Evolutionary conservation across 2,888 invertebrate genomes (phyloP), one percentile per base, ranked within the genome.

Genomic region (Venusia cambrica): DNA sequence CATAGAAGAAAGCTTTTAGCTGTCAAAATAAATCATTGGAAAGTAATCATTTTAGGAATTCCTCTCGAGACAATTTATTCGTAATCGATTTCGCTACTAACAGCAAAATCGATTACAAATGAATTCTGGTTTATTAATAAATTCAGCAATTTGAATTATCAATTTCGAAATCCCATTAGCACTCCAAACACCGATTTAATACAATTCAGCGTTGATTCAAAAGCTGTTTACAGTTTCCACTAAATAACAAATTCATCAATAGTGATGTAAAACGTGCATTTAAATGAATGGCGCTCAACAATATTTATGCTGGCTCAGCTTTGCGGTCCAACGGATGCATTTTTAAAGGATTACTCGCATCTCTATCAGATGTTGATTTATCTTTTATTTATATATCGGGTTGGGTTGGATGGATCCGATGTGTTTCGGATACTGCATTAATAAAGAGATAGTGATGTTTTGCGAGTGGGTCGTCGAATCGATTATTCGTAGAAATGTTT

Each of bases 221-320:
- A 11, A 16, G 12, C 10, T 13, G 15, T 29, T n/a, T n/a, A n/a
- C 12, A 12, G 17, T 22, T 12, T 25, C 25, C 17, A 38, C 27
- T 28, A 34, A 39, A 33, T 33, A n/a, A 30, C 18, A 26, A 25
- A 33, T 26, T 30, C 26, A 31, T 30, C 11, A 13, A 14, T 17
- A 38, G 19, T 10, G 14, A 18, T 21, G 16, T 7, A 18, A 26
- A 26, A 32, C 24, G 24, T 24, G 9, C 35, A 35, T 40, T 35
- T 31, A 40, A 35, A 40, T 40, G 19, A 35, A 40, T 40, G 40
- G 36, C 27, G 18, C 8, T 22, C 15, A 19, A 38, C 35, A 58
- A 61, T 71, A 68, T 73, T 69, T 57, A 73, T 59, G 64, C 48
- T 34, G 36, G 39, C 45, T 31, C 43, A 41, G 34, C 30, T 28